These are phyloP conservation scores for Drosophila serrata DNA, from an alignment of 1,140 invertebrate genomes.

Conservation along the genomic window DNA sequence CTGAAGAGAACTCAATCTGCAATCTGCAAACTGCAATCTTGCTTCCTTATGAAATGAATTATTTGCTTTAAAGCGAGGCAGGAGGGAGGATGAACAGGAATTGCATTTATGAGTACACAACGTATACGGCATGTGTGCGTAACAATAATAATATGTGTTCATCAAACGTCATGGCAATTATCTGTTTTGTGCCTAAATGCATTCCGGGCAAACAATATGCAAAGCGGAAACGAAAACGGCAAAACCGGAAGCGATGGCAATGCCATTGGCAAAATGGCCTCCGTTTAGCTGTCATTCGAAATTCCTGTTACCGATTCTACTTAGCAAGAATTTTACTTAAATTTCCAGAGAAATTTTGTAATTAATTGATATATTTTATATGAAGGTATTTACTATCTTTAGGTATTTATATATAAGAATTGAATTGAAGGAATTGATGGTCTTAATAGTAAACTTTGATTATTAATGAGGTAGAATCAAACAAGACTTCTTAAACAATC, in stretches of 20 bases:
- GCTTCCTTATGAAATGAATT: slow-evolving; percentile 62
- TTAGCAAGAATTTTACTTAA: slow-evolving; percentile 29
- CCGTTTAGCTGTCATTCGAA: slow-evolving; percentile 1
- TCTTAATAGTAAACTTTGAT: too few relatives aligned
- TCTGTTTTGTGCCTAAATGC: slow-evolving; percentile 44
- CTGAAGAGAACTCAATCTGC: slow-evolving; percentile 28
- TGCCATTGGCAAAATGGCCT: slow-evolving; percentile 75
- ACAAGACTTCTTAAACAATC: too few relatives aligned
- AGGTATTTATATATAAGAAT: too few relatives aligned
- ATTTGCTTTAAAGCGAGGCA: slow-evolving; percentile 53
- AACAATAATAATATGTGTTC: slow-evolving; percentile 58
- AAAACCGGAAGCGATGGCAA: slow-evolving; percentile 76
- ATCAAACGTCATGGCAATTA: slow-evolving; percentile 35
- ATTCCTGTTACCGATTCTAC: not conserved
- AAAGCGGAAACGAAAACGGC: slow-evolving; percentile 73
- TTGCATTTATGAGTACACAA: slow-evolving; percentile 14
- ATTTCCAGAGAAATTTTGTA: too few relatives aligned
- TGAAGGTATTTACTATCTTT: too few relatives aligned
- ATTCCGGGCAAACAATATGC: slow-evolving; percentile 22
- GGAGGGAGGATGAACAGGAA: not conserved
- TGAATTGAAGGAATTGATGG: too few relatives aligned
- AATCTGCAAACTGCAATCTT: slow-evolving; percentile 12
- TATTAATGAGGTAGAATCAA: too few relatives aligned
- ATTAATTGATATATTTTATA: too few relatives aligned
- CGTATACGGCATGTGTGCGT: slow-evolving; percentile 20